Base-by-base conservation (phyloP, 2,113 vertebrate species). In the Brachyhypopomus occidentalis region DNA sequence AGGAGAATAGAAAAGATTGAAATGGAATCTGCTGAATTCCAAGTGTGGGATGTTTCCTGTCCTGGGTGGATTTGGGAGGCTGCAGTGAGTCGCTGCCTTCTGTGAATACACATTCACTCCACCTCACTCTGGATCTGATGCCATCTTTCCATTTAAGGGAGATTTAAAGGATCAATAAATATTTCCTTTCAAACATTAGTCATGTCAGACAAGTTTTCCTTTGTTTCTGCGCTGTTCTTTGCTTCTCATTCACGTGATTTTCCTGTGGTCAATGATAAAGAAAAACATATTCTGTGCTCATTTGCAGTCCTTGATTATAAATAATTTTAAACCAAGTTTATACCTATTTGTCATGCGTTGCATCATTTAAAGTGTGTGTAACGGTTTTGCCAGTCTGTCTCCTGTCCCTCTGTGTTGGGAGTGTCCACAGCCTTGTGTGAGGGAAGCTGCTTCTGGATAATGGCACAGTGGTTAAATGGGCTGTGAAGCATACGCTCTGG, bases 401-500 rank as follows among this genome's bases (percentile, higher is more conserved):
- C 36, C 23, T 25, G 27, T 74, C 72, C 56, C 36, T 30, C 36
- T 41, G 27, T 66, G 79, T 74, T 34, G 76, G 8, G 82, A 34
- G 38, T 52, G 70, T 85, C 76, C 80, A 78, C 77, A 59, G 59
- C 48, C 64, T 79, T 66, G 72, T 74, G 72, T 79, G 23, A 81
- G 80, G 23, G 74, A 84, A 64, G 59, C 74, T 82, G 80, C 63
- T 41, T 76, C 55, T 82, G 80, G 76, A 62, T 76, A 76, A 85
- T 85, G 60, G 76, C 12, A 9, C 59, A 41, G 48, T 72, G 80
- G 64, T 41, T 78, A 77, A 85, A 85, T 85, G 78, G 72, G 66
- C 80, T 83, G 77, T 85, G 80, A 85, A 83, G 82, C 80, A 79
- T 71, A 48, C 62, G 63, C 78, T 76, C 73, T 62, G 48, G 1